Base-by-base conservation (phyloP, 2,113 vertebrate species). In the Rhegmatorhina hoffmannsi region DNA sequence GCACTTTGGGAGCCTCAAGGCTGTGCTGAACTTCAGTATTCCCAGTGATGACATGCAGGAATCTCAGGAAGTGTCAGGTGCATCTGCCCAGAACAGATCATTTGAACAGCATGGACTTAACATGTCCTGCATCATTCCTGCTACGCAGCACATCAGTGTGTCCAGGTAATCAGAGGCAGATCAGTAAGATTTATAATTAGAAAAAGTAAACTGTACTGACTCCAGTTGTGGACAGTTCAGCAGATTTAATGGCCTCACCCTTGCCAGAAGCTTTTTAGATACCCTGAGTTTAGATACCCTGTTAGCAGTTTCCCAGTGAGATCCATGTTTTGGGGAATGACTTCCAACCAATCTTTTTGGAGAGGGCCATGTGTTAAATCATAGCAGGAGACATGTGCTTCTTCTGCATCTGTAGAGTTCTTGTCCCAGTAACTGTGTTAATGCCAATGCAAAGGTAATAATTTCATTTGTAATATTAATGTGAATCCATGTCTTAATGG, bases 141-240 rank as follows among this genome's bases (percentile, higher is more conserved):
- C n/a, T 36, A 9, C 1, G 0, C 11, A 53, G 38, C 38, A 43
- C 23, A 7, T 25, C 4, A 0, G 13, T 44, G 40, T 62, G 33
- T 59, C 18, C 14, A 33, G 62, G 38, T 59, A 33, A 33, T n/a
- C 63, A 10, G n/a, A 67, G 64, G 56, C 38, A 72, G 18, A 63
- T 70, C 81, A 59, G 7, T 8, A 25, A 69, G 20, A n/a, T 75
- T 82, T 66, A 21, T 50, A 72, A 67, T 50, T 4, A 38, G 64
- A 68, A 26, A 31, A 80, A 29, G 46, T 10, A 58, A 73, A 53
- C 10, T 62, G 14, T 67, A n/a, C 19, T 90, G 28, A 34, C 36
- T 25, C 58, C 46, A 46, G 44, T 70, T 80, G 55, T n/a, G 67
- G 46, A 40, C 28, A 80, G 21, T 23, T 62, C 4, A 64, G n/a